phyloP scores from a whole-genome alignment of 1,140 invertebrate genomes.

The Steinernema khuongi region DNA sequence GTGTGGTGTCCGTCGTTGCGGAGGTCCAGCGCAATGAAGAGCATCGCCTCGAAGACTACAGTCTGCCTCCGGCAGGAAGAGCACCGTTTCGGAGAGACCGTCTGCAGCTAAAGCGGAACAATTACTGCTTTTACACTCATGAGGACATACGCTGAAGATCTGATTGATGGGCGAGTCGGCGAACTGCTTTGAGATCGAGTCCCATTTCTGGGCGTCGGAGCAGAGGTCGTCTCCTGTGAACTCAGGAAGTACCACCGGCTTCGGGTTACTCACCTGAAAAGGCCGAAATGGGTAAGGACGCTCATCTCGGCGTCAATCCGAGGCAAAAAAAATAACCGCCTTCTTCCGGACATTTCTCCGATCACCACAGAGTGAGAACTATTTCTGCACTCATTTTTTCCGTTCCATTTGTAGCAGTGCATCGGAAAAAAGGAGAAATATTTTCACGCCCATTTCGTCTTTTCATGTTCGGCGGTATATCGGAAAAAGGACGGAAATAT shows the following conservation, averaged over 20 bases:
- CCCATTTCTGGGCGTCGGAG: conserved; percentile 15
- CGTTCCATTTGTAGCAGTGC: not conserved
- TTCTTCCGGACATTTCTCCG: not conserved
- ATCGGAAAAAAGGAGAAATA: not conserved
- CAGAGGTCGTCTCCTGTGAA: conserved; percentile 7
- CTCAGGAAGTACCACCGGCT: conserved; percentile 20
- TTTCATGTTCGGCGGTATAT: no score
- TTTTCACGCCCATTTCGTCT: not conserved
- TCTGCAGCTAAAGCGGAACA: conserved; percentile 22
- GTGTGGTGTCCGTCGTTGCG: not conserved
- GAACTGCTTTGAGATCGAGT: conserved; percentile 18
- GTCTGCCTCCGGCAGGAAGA: not conserved
- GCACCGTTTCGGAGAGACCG: conserved; percentile 15
- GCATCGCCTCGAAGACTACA: conserved; percentile 4
- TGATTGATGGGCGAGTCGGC: conserved; percentile 24
- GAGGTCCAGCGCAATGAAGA: not conserved
- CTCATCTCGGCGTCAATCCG: no score
- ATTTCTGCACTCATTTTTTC: not conserved
- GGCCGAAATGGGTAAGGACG: not conserved
- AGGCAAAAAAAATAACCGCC: not conserved
- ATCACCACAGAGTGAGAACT: not conserved
- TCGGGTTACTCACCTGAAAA: conserved; percentile 5
- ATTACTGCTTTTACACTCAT: not conserved
- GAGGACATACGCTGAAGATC: conserved; percentile 20
- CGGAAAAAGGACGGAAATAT: no score